phyloP scores from a whole-genome alignment of 2,113 vertebrate genomes.

The Verasper variegatus region DNA sequence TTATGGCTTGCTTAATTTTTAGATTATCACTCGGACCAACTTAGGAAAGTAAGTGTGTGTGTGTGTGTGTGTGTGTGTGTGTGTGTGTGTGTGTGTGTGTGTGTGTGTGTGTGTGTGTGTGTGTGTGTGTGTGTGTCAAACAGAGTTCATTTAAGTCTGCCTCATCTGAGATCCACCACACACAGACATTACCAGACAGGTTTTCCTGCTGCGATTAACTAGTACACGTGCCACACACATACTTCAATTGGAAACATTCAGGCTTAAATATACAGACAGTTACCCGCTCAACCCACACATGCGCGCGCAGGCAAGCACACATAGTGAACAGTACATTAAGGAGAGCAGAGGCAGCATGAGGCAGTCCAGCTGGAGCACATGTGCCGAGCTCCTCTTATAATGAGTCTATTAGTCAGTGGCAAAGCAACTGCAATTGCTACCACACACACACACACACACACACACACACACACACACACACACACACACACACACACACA shows the following conservation, averaged over 20 bases:
- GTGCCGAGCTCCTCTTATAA: constrained; percentile 67
- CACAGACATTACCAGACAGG: constrained; percentile 6
- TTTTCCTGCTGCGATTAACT: constrained; percentile 25
- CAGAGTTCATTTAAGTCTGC: too few relatives aligned
- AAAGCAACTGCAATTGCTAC: constrained; percentile 52
- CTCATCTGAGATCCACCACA: too few relatives aligned
- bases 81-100: too few relatives aligned
- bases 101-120: too few relatives aligned
- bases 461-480: neutral
- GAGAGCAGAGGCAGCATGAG: constrained; percentile 46
- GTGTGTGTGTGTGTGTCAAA: too few relatives aligned
- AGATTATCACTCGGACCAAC: neutral
- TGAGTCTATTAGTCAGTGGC: constrained; percentile 60
- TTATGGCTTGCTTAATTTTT: neutral
- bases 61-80: neutral
- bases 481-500: constrained; percentile 11
- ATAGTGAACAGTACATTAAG: constrained; percentile 30
- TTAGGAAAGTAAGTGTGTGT: neutral
- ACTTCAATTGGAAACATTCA: neutral
- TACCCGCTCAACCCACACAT: neutral
- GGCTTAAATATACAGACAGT: neutral
- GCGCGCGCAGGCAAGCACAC: constrained; percentile 16
- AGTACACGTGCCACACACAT: neutral
- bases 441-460: neutral
- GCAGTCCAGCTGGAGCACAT: constrained; percentile 67